phyloP scores from a whole-genome alignment of 2,888 invertebrate species.

The Abrostola triplasia region DNA sequence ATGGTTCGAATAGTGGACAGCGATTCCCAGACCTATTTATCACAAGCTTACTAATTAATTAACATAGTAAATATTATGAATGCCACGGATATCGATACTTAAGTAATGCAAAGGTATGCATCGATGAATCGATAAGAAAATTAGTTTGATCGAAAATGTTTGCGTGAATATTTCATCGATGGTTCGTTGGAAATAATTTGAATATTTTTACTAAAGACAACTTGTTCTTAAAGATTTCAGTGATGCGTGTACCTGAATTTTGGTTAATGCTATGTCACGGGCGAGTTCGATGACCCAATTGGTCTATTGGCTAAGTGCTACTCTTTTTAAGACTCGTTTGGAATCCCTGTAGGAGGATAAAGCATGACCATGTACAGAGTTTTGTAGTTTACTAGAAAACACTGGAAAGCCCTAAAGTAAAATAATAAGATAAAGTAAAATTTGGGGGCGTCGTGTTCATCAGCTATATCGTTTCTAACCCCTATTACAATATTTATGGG shows the following conservation, averaged over 20 bases:
- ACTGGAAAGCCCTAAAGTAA: too few relatives aligned
- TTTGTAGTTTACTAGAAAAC: too few relatives aligned
- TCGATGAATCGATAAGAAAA: conserved; percentile 25
- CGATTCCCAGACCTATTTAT: conserved; percentile 43
- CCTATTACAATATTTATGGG: too few relatives aligned
- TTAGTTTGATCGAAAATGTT: conserved; percentile 18
- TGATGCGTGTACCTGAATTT: not conserved
- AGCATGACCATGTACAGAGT: too few relatives aligned
- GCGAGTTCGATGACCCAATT: not conserved
- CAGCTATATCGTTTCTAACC: too few relatives aligned
- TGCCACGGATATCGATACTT: conserved; percentile 21
- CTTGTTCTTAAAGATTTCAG: not conserved
- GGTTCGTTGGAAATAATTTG: conserved; percentile 7
- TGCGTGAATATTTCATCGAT: not conserved
- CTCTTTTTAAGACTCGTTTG: too few relatives aligned
- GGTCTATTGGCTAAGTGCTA: too few relatives aligned
- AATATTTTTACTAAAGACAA: conserved; percentile 7
- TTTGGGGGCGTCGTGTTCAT: too few relatives aligned
- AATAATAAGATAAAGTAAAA: too few relatives aligned
- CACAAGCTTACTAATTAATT: conserved; percentile 50
- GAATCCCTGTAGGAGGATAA: too few relatives aligned
- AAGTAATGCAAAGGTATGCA: conserved; percentile 12
- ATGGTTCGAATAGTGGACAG: conserved; percentile 45
- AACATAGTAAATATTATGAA: conserved; percentile 47
- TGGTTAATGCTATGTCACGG: not conserved